A percentile compares a stretch with the other conserved stretches of the same genome.
These are phyloP conservation scores for Euproctis similis DNA, from an alignment of 2,888 invertebrate genomes.

Conservation along the genomic window DNA sequence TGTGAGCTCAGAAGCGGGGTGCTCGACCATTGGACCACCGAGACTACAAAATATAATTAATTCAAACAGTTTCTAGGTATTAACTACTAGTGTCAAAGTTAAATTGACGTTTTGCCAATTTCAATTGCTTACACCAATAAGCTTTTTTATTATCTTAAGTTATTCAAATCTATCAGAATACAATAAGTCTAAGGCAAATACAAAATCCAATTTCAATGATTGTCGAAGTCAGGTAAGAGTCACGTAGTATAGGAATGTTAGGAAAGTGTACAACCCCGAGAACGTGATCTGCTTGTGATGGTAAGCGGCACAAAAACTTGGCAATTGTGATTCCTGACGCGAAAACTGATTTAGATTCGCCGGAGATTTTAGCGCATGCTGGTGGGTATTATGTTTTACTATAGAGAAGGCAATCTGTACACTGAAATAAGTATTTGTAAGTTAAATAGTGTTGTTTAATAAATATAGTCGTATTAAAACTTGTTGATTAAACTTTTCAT, in stretches of 20 bases:
- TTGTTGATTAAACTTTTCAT: no score
- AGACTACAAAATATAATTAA: no score
- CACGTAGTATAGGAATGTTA: constrained; percentile 46
- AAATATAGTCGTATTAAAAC: no score
- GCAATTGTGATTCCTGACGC: constrained; percentile 50
- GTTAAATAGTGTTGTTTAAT: no score
- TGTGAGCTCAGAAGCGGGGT: no score
- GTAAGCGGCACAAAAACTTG: constrained; percentile 36
- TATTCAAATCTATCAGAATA: no score
- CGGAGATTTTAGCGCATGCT: constrained; percentile 36
- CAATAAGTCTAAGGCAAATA: constrained; percentile 1
- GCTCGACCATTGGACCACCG: no score
- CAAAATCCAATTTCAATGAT: constrained; percentile 6
- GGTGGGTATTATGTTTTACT: constrained; percentile 7
- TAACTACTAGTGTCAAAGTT: no score
- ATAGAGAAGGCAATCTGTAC: constrained; percentile 14
- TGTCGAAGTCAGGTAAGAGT: constrained; percentile 17
- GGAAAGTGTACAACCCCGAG: constrained; percentile 46
- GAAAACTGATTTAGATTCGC: constrained; percentile 62
- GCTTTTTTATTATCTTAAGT: no score
- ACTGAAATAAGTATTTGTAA: background rate
- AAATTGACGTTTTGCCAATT: no score
- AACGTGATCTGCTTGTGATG: constrained; percentile 50
- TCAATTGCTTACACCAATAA: no score
- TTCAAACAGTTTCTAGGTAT: no score